Evolutionary conservation across 2,797 vertebrate species (phyloP), one percentile per base, ranked within the genome.

Genomic region (Vespertilio murinus): DNA sequence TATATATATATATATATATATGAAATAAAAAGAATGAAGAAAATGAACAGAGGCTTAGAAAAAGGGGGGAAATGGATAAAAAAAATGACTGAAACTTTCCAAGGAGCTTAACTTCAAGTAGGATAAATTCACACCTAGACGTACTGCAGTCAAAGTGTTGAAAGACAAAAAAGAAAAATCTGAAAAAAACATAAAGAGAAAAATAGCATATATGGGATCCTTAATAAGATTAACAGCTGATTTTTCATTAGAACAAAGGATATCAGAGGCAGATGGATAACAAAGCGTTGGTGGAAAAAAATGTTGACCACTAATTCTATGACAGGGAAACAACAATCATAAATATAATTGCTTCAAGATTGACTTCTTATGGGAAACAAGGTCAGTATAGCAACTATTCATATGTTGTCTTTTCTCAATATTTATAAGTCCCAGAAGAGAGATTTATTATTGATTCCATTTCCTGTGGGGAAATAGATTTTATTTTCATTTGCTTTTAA

Each of bases 371-470:
- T 54, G 33, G 70, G 7, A 56, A 75, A 61, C 8, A 73, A 59
- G 7, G 14, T 74, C 35, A 88, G 23, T 40, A 74, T 28, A 85
- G 47, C 42, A 73, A 78, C 10, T 79, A 64, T 13, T 85, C 9
- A 45, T 77, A 77, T 49, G 52, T 74, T 83, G 38, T 80, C 16
- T 75, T 92, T 40, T 11, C 67, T 80, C 69, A 65, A 13, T 42
- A 74, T 88, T 77, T 77, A 22, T 61, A 92, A 90, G 61, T 16
- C 10, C 16, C 69, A 69, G 11, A 49, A 92, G 38, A 70, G 74
- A 88, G 42, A 91, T 61, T 89, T 82, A 82, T 81, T 88, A 84
- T 87, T 79, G 13, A 79, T 38, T 94, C 23, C 4, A 91, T 40
- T 95, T 96, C 8, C 16, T 83, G 22, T 42, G 65, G 59, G 30